These are phyloP conservation scores for Turritopsis rubra DNA, from an alignment of 30 jellyfish, hydroid and myxozoan species.

Conservation along the genomic window DNA sequence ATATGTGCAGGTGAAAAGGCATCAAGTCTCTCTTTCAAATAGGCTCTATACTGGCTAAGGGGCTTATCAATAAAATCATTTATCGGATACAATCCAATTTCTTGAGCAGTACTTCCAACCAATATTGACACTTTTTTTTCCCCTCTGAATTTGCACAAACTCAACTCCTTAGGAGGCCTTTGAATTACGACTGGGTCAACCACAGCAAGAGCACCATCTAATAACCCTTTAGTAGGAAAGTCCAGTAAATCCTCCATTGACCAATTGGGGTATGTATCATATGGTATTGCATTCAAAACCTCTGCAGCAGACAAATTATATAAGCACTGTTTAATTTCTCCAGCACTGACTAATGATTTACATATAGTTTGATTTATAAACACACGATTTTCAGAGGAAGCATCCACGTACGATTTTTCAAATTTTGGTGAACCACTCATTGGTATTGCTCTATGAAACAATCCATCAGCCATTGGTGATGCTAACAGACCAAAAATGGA, in stretches of 20 bases:
- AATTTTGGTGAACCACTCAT: slow-evolving; percentile 70
- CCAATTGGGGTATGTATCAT: slow-evolving; percentile 25
- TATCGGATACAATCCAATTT: slow-evolving; percentile 21
- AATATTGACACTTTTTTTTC: slow-evolving; percentile 28
- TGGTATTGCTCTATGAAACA: slow-evolving; percentile 47
- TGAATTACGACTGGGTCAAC: slow-evolving; percentile 35
- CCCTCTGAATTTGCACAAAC: not conserved
- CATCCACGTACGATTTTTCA: slow-evolving; percentile 37
- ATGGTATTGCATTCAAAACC: slow-evolving; percentile 22
- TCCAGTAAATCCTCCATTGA: slow-evolving; percentile 12
- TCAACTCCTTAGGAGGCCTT: slow-evolving; percentile 16
- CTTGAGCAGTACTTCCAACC: slow-evolving; percentile 43
- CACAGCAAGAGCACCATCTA: slow-evolving; percentile 28
- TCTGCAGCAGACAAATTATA: slow-evolving; percentile 29
- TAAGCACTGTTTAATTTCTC: slow-evolving; percentile 18
- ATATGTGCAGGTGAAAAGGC: not conserved
- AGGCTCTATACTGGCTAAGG: not conserved
- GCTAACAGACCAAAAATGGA: slow-evolving; percentile 64
- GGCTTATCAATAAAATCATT: not conserved
- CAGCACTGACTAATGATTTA: not conserved
- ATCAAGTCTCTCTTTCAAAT: slow-evolving; percentile 20
- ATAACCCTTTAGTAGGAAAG: slow-evolving; percentile 26
- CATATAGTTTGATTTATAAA: slow-evolving; percentile 42
- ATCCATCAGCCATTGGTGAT: slow-evolving; percentile 50
- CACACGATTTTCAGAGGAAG: slow-evolving; percentile 48